phyloP scores from a whole-genome alignment of 2,113 vertebrate species.

The Tragelaphus scriptus region DNA sequence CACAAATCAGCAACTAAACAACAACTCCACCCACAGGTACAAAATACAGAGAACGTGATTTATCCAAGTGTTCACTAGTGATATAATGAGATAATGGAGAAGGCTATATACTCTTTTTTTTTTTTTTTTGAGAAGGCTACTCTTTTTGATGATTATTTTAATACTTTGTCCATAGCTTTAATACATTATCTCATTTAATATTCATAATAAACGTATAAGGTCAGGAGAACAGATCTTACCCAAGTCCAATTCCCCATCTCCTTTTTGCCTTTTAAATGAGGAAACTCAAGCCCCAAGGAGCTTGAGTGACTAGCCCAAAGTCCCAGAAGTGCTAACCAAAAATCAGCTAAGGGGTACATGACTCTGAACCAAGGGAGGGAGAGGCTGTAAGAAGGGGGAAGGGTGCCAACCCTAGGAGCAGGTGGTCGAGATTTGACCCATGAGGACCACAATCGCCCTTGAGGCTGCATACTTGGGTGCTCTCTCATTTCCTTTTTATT shows the following conservation, averaged over 20 bases:
- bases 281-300: background rate
- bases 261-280: background rate
- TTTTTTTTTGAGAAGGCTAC: background rate
- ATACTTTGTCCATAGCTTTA: background rate
- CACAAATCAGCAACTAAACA: background rate
- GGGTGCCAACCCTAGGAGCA: background rate
- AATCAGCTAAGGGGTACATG: background rate
- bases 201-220: background rate
- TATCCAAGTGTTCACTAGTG: background rate
- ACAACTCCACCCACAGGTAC: background rate
- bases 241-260: background rate
- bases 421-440: background rate
- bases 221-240: background rate
- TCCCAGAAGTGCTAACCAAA: background rate
- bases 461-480: background rate
- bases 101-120: background rate
- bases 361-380: background rate
- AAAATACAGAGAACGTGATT: background rate
- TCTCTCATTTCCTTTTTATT: background rate
- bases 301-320: background rate
- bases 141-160: background rate
- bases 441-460: background rate
- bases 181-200: background rate
- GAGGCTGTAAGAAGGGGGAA: background rate
- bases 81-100: background rate